A percentile compares a stretch with the other conserved stretches of the same genome.
These are phyloP conservation scores for Emys orbicularis DNA, from an alignment of 2,797 vertebrate species.

Conservation along the genomic window DNA sequence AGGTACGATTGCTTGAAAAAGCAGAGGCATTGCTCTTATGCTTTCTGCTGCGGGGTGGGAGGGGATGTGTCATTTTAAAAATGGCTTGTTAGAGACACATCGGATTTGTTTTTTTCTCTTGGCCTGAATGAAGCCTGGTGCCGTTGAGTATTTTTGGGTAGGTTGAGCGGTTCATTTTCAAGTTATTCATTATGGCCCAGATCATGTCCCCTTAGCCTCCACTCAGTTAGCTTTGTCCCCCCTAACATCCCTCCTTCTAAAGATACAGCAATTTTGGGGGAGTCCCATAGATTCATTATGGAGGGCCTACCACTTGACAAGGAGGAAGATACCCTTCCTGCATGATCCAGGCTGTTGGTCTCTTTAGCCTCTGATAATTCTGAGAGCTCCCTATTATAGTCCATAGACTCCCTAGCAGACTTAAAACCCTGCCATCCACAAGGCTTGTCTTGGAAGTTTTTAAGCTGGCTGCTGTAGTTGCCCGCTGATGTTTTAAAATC, in stretches of 20 bases:
- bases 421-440: background rate
- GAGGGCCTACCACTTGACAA: background rate
- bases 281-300: background rate
- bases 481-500: background rate
- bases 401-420: background rate
- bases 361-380: background rate
- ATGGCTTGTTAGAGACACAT: background rate
- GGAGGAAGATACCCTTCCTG: background rate
- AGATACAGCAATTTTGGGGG: background rate
- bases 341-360: background rate
- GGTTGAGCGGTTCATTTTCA: background rate
- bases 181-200: background rate
- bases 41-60: background rate
- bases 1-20: background rate
- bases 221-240: background rate
- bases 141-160: background rate
- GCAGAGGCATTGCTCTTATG: background rate
- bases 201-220: too few relatives aligned
- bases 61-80: background rate
- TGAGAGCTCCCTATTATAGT: accelerated
- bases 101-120: too few relatives aligned
- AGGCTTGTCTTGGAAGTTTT: background rate
- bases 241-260: background rate
- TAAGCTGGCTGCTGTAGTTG: background rate
- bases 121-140: background rate